phyloP scores from a whole-genome alignment of 2,888 invertebrate genomes.

The Fabriciana adippe region DNA sequence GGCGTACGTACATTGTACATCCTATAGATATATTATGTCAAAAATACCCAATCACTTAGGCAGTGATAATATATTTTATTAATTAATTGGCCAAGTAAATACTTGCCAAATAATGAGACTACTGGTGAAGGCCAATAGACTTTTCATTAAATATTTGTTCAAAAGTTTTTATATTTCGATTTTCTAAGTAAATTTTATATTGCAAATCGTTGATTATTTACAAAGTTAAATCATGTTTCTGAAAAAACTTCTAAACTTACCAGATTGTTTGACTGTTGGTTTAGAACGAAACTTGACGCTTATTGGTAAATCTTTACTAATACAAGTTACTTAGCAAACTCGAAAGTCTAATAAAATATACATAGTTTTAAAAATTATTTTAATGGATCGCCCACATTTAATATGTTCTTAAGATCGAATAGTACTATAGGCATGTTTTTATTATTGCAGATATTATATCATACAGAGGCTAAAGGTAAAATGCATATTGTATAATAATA shows the following conservation, averaged over 20 bases:
- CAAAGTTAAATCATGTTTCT: constrained; percentile 9
- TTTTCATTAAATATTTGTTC: neutral
- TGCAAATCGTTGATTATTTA: constrained; percentile 3
- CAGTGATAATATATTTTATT: too few species aligned
- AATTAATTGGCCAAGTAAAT: too few species aligned
- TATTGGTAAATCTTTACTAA: constrained; percentile 12
- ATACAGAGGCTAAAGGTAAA: too few species aligned
- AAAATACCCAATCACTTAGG: too few species aligned
- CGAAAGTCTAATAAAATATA: neutral
- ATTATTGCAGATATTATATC: too few species aligned
- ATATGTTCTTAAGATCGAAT: too few species aligned
- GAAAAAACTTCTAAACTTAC: constrained; percentile 10
- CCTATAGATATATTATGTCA: too few species aligned
- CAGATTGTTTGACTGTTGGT: constrained; percentile 16
- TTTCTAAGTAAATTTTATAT: constrained; percentile 9
- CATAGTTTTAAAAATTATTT: constrained; percentile 12
- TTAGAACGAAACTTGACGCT: constrained; percentile 19
- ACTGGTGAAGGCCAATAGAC: neutral
- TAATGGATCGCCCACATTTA: neutral
- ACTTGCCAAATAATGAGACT: too few species aligned
- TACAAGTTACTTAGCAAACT: constrained; percentile 2
- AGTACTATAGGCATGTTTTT: too few species aligned
- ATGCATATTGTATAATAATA: too few species aligned
- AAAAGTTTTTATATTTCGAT: neutral
- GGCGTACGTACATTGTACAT: too few species aligned